Evolutionary conservation across 2,113 vertebrate genomes (phyloP), one percentile per base, ranked within the genome.

Genomic region (Tachycineta bicolor): DNA sequence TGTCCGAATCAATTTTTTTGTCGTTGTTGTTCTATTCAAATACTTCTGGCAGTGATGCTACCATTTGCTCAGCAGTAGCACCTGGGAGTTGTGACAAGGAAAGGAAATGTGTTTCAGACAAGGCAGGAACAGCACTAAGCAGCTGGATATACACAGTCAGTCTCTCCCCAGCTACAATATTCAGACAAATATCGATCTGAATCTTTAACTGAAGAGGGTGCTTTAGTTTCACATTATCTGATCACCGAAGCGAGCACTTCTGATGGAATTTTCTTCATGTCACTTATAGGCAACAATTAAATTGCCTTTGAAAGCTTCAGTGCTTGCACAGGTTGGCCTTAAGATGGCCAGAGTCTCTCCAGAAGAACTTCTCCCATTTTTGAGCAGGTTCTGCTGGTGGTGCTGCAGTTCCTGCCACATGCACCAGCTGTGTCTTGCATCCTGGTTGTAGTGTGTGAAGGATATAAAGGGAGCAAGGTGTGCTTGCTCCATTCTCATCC

Each of bases 51-150:
- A 90, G 44, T 28, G 75, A 90, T 90, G 92, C 92, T 97, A 94
- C 91, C 91, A 77, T 97, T 97, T 98, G 89, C 87, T 97, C 93
- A 89, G 93, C 93, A 85, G 88, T 74, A 90, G 93, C 92, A 97
- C 95, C 97, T 97, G 95, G 92, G 90, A 96, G 84, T 96, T 97
- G 96, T 80, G 91, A 97, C 76, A 94, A 73, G 95, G 84, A 82
- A 82, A 91, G 94, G 81, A 97, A 97, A 94, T 77, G 88, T 95
- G 68, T 94, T 93, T 91, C 73, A 69, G 76, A 75, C 74, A 80
- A 95, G 92, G 60, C 84, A 92, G 70, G 78, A 94, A 68, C 75
- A 77, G 64, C 75, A 24, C 59, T 71, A 74, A 89, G 83, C 71
- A 92, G 86, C 93, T 96, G 91, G 89, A 88, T 86, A 33, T 94